A percentile compares a stretch with the other conserved stretches of the same genome.
Conservation (phyloP, 92 coral and sea anemone species). For the Galaxea fascicularis region DNA sequence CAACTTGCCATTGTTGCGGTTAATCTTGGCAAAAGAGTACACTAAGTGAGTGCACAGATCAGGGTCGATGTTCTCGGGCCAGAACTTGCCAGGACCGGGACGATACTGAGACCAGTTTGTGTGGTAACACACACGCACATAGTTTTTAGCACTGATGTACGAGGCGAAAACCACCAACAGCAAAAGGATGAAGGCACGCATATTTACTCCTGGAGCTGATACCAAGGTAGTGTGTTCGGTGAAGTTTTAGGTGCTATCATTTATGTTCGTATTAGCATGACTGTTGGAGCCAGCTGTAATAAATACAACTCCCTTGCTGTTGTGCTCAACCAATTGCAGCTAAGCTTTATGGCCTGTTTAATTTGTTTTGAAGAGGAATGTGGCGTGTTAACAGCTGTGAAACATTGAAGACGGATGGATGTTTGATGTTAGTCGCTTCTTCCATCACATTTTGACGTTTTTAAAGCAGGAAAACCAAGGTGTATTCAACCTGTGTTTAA, state of each 20-base stretch:
- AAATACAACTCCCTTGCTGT: neutral
- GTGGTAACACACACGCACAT: constrained; percentile 95
- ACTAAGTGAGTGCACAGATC: constrained; percentile 85
- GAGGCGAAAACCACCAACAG: constrained; percentile 64
- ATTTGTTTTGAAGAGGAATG: neutral
- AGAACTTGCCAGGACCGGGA: constrained; percentile 79
- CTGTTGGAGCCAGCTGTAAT: neutral
- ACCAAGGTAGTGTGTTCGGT: neutral
- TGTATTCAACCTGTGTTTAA: constrained; percentile 20
- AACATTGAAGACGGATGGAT: neutral
- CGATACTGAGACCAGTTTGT: constrained; percentile 98
- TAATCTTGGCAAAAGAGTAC: constrained; percentile 91
- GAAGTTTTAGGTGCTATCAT: neutral
- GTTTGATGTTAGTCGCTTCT: neutral
- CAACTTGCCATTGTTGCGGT: constrained; percentile 56
- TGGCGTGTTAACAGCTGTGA: constrained; percentile 22
- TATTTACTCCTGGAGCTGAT: constrained; percentile 7
- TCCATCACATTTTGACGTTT: neutral
- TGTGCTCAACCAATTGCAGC: neutral
- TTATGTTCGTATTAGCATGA: neutral
- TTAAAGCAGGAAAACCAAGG: neutral
- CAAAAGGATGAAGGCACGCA: constrained; percentile 30
- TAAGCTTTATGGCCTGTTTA: neutral
- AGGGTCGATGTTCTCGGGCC: constrained; percentile 85
- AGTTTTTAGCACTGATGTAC: constrained; percentile 63